Base-by-base conservation (phyloP, 1,140 invertebrate species). In the Cardiocondyla obscurior region DNA sequence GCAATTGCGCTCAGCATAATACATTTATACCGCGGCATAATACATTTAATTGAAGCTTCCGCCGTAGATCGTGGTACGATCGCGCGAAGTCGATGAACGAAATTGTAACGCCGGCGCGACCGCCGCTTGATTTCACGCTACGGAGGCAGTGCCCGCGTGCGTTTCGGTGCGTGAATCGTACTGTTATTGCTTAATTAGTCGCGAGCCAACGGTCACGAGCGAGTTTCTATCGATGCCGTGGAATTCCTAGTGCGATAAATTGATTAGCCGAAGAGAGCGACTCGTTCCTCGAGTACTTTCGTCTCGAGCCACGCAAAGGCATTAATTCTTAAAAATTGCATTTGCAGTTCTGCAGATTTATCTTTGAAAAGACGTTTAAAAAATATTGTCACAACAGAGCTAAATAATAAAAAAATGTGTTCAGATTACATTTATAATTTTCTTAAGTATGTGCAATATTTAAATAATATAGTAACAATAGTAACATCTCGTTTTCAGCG, bases 41-140 rank as follows among this genome's bases (percentile, higher is more conserved):
- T 79, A 67, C 36, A 30, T 79, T 79, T 79, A 79, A 79, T 79
- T 67, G 4, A 51, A 33, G 62, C 19, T 79, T 62, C 42, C 62
- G 33, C 46, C 36, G 44, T 10, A 25, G 14, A 14, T 46, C 44
- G 33, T 65, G 39, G 42, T 33, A 30, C 73, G 44, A 65, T 77
- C 46, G 30, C 55, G 33, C 74, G 16, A 22, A 67, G 16, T 46
- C 39, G 46, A 79, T 42, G 60, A 67, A 79, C 74, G 46, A 14
- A 67, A 42, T 79, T 39, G 60, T 28, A 62, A 76, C 28, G n/a
- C 36, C 55, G 5, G 19, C n/a, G 60, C 60, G 42, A 19, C 1
- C 19, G 30, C 28, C 22, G 25, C 39, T 7, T 49, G 30, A 76
- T 76, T 76, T 62, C 14, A 64, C 57, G 57, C 57, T 76, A 25